Evolutionary conservation across 2,888 invertebrate species (phyloP).

Genomic region (Cyclophora albipunctata): DNA sequence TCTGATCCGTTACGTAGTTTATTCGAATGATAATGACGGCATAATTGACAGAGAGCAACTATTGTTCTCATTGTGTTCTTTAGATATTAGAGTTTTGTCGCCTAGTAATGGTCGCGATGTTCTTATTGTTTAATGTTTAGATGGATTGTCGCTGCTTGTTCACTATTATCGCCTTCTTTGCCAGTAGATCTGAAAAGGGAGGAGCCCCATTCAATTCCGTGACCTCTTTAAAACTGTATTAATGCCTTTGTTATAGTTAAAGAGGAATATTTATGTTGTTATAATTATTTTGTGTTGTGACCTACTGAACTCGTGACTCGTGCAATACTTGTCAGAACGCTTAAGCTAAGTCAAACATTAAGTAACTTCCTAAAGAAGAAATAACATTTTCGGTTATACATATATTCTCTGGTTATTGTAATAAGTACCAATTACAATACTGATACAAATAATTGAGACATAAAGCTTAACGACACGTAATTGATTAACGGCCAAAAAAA

Average conservation of each 20-base stretch:
- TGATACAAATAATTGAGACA: constrained; percentile 40
- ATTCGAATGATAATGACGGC: constrained; percentile 72
- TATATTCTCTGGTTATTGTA: too few relatives aligned
- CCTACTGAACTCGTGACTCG: too few relatives aligned
- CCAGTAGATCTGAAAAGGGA: constrained; percentile 59
- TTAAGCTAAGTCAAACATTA: too few relatives aligned
- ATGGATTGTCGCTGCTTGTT: constrained; percentile 45
- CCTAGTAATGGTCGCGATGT: constrained; percentile 63
- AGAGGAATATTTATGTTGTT: background rate
- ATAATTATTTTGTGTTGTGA: too few relatives aligned
- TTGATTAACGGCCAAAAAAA: constrained; percentile 55
- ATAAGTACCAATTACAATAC: background rate
- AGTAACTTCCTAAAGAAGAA: too few relatives aligned
- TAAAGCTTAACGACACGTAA: constrained; percentile 54
- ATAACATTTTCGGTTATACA: too few relatives aligned
- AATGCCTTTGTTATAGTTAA: constrained; percentile 4
- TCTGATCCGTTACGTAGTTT: constrained; percentile 69
- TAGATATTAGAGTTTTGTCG: constrained; percentile 72
- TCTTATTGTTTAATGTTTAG: constrained; percentile 64
- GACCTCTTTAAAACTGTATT: constrained; percentile 18
- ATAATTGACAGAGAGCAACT: constrained; percentile 72
- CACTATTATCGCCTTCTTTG: constrained; percentile 43
- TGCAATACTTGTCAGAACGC: too few relatives aligned
- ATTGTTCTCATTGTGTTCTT: constrained; percentile 71
- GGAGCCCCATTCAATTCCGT: constrained; percentile 49